Conservation (phyloP, 2,113 vertebrate genomes). For the Cynopterus brachyotis region DNA sequence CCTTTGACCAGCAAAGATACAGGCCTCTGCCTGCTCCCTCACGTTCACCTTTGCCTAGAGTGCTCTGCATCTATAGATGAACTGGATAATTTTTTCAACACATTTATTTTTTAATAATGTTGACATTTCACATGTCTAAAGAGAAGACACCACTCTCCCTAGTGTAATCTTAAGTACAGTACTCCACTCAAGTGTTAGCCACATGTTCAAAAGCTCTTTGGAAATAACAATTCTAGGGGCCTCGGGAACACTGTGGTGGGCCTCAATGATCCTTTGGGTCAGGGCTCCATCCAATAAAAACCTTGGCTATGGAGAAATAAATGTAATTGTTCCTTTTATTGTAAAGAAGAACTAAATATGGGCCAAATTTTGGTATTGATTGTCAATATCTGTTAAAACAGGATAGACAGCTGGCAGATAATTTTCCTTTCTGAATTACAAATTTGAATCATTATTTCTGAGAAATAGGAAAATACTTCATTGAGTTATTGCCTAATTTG, state of each 20-base stretch:
- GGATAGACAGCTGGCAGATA: neutral
- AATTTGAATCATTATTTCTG: neutral
- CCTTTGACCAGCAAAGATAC: neutral
- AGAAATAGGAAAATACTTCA: neutral
- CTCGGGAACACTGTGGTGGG: neutral
- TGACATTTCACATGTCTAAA: neutral
- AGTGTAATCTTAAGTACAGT: neutral
- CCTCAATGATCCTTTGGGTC: no score
- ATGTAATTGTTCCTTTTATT: neutral
- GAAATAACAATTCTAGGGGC: neutral
- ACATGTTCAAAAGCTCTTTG: neutral
- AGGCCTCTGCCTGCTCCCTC: neutral
- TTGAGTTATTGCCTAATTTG: neutral
- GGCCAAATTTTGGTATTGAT: neutral
- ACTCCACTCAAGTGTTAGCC: neutral
- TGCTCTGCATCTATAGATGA: neutral
- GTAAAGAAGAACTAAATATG: neutral
- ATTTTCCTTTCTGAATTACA: constrained; percentile 24
- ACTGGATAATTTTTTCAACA: neutral
- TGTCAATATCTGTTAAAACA: neutral
- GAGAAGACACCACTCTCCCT: neutral
- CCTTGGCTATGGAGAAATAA: neutral
- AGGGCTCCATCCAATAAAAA: neutral
- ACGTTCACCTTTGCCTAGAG: neutral
- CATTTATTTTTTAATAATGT: neutral